These are phyloP conservation scores for Pelochelys cantorii DNA, from an alignment of 2,797 vertebrate species.

Conservation along the genomic window DNA sequence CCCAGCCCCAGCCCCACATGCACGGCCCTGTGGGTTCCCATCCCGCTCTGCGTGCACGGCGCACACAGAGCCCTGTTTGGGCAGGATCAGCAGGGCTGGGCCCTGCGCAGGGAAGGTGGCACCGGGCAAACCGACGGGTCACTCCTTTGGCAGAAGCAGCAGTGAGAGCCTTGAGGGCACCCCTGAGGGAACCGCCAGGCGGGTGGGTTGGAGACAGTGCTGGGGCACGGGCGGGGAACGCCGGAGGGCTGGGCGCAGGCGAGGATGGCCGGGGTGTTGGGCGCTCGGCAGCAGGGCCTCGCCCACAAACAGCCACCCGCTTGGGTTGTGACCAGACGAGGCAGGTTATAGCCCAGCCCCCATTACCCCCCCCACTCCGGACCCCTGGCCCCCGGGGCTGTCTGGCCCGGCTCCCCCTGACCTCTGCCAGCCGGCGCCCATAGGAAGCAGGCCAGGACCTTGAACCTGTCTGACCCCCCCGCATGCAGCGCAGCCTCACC, in stretches of 20 bases:
- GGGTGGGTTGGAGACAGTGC: not conserved
- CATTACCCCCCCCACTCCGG: too few relatives aligned
- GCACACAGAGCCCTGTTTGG: not conserved
- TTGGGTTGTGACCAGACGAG: constrained; percentile 58
- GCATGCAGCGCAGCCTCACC: too few relatives aligned
- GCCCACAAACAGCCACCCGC: constrained; percentile 54
- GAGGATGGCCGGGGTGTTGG: fast-evolving
- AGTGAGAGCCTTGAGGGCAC: not conserved
- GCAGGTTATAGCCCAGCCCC: not conserved
- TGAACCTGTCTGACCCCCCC: too few relatives aligned
- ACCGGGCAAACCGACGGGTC: not conserved
- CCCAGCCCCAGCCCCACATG: too few relatives aligned
- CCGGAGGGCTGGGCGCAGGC: fast-evolving
- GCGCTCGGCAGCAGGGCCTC: constrained; percentile 37
- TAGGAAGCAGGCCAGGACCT: too few relatives aligned
- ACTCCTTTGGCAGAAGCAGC: fast-evolving
- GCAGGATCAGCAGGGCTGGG: not conserved
- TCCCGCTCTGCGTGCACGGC: not conserved
- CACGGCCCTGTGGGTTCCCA: not conserved
- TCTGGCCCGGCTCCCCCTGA: too few relatives aligned
- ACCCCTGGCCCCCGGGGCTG: too few relatives aligned
- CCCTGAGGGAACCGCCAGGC: not conserved
- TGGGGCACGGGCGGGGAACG: not conserved
- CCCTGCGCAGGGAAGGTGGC: not conserved
- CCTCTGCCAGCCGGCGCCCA: fast-evolving